A percentile compares a stretch with the other conserved stretches of the same genome.
phyloP scores from a whole-genome alignment of 37 sponge, comb jelly and placozoan species.

The Dysidea cf. avara region DNA sequence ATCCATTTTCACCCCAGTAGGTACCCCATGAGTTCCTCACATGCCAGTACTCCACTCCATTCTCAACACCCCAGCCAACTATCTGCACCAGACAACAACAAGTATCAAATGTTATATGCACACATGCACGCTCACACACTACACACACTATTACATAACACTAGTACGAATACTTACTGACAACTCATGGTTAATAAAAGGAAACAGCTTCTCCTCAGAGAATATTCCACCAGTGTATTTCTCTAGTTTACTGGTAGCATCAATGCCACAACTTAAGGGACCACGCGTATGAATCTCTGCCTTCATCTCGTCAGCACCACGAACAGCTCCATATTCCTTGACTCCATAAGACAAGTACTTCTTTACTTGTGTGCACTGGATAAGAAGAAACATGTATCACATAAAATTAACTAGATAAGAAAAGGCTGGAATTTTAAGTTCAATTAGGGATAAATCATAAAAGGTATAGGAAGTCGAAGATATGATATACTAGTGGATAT shows the following conservation, averaged over 20 bases:
- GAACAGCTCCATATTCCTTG: slow-evolving; percentile 66
- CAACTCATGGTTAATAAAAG: slow-evolving; percentile 80
- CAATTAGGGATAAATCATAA: no score
- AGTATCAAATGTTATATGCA: background rate
- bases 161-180: slow-evolving; percentile 45
- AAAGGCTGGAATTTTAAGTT: no score
- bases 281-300: slow-evolving; percentile 77
- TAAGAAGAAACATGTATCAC: background rate
- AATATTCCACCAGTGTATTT: slow-evolving; percentile 70
- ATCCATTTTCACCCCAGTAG: slow-evolving; percentile 88
- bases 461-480: no score
- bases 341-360: slow-evolving; percentile 72
- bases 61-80: slow-evolving; percentile 89
- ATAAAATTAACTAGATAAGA: no score
- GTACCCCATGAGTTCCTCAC: slow-evolving; percentile 85
- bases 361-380: slow-evolving; percentile 57
- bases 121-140: background rate
- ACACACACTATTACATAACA: background rate
- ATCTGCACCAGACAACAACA: slow-evolving; percentile 18
- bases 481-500: no score
- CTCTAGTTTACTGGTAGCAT: slow-evolving; percentile 62
- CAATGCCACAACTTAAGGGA: slow-evolving; percentile 80
- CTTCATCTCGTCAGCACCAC: slow-evolving; percentile 76
- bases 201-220: slow-evolving; percentile 52
- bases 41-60: slow-evolving; percentile 87